phyloP scores from a whole-genome alignment of 2,797 vertebrate species.

The Steatocranus sp. region DNA sequence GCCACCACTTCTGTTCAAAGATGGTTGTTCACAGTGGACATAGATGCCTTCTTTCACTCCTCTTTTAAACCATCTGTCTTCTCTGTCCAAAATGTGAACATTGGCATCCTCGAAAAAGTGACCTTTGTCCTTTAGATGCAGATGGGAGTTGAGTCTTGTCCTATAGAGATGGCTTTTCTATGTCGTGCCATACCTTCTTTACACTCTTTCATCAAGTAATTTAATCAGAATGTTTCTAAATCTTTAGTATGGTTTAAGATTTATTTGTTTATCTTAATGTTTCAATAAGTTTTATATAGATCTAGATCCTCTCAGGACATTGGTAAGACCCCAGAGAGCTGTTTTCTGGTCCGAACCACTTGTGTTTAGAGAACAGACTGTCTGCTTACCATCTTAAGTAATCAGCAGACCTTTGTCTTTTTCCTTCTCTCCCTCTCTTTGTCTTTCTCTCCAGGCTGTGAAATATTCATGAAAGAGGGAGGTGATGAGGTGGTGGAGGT shows the following conservation, averaged over 20 bases:
- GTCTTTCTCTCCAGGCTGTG: constrained; percentile 17
- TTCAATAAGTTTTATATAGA: neutral
- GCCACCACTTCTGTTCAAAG: neutral
- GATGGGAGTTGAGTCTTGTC: neutral
- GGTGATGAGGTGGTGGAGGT: constrained; percentile 14
- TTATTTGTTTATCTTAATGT: neutral
- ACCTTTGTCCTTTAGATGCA: neutral
- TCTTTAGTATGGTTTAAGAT: neutral
- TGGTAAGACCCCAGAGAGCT: neutral
- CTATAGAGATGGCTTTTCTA: neutral
- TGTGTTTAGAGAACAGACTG: neutral
- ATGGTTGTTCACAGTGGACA: neutral
- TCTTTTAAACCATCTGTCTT: neutral
- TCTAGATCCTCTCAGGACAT: neutral
- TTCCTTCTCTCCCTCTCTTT: neutral
- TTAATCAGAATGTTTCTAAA: neutral
- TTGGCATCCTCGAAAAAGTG: neutral
- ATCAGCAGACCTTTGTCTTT: neutral
- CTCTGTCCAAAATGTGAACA: neutral
- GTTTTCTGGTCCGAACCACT: neutral
- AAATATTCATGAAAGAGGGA: constrained; percentile 48
- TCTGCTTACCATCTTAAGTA: neutral
- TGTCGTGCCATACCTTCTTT: neutral
- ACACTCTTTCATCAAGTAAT: neutral
- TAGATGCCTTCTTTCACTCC: neutral